phyloP scores from a whole-genome alignment of 1,140 invertebrate genomes.

The Papilio helenus region DNA sequence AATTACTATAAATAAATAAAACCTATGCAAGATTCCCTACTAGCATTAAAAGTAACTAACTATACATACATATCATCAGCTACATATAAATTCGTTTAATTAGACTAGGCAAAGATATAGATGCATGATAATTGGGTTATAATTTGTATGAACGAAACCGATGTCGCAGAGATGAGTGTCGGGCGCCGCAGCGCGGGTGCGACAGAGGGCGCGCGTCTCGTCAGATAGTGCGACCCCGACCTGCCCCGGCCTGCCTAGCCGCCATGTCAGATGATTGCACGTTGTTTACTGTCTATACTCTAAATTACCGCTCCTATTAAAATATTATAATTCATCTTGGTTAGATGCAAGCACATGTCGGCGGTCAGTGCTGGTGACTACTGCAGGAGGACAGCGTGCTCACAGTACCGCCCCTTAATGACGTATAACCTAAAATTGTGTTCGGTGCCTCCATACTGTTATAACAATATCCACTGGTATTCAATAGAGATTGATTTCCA shows the following conservation, averaged over 20 bases:
- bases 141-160: constrained; percentile 17
- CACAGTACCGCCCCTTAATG: too few species aligned
- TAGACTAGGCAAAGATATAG: background rate
- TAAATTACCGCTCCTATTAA: background rate
- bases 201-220: constrained; percentile 9
- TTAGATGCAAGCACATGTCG: too few species aligned
- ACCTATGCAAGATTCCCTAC: too few species aligned
- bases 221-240: constrained; percentile 43
- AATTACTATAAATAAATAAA: too few species aligned
- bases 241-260: constrained; percentile 52
- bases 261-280: constrained; percentile 42
- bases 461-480: too few species aligned
- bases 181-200: constrained; percentile 23
- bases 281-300: constrained; percentile 45
- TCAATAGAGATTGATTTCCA: too few species aligned
- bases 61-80: background rate
- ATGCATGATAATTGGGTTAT: constrained; percentile 8
- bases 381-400: too few species aligned
- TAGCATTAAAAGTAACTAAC: too few species aligned
- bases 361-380: too few species aligned
- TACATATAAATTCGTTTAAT: background rate
- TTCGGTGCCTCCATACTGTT: too few species aligned
- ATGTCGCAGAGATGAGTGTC: constrained; percentile 32
- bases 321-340: too few species aligned
- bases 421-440: too few species aligned